phyloP scores from a whole-genome alignment of 2,113 vertebrate genomes.

The Pelusios castaneus region DNA sequence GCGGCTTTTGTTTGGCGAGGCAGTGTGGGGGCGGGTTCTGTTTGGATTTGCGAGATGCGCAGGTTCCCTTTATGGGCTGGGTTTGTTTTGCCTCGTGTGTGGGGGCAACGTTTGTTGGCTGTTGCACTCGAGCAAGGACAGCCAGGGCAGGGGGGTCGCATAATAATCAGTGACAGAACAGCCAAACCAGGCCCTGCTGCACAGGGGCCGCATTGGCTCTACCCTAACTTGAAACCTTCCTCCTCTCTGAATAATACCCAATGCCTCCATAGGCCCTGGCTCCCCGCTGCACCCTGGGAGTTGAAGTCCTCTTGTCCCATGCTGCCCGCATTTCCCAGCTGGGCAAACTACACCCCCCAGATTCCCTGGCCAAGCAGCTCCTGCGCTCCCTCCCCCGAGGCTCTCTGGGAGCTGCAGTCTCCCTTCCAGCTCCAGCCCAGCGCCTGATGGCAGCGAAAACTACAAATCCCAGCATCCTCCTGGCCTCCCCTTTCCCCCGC shows the following conservation, averaged over 20 bases:
- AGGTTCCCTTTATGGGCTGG: neutral
- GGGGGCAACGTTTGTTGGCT: too few species aligned
- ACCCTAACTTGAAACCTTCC: neutral
- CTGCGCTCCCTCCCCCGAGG: neutral
- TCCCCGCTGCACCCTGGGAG: conserved; percentile 39
- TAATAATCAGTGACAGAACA: too few species aligned
- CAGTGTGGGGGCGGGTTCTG: too few species aligned
- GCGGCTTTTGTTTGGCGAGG: neutral
- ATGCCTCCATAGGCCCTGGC: neutral
- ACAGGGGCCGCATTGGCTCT: neutral
- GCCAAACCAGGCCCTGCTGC: neutral
- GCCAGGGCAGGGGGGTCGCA: too few species aligned
- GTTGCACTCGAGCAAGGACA: neutral
- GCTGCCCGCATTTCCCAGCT: neutral
- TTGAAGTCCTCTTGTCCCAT: conserved; percentile 38
- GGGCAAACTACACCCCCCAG: conserved; percentile 55
- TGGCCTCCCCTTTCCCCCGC: conserved; percentile 32
- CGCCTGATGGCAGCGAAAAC: neutral
- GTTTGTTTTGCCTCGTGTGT: neutral
- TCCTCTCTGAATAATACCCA: neutral
- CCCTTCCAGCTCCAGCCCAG: accelerated
- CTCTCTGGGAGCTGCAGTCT: conserved; percentile 51
- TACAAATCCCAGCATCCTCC: conserved; percentile 61
- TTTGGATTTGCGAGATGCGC: neutral
- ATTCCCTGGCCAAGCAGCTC: neutral